Evolutionary conservation across 2,888 invertebrate species (phyloP).

Genomic region (Nesidiocoris tenuis): DNA sequence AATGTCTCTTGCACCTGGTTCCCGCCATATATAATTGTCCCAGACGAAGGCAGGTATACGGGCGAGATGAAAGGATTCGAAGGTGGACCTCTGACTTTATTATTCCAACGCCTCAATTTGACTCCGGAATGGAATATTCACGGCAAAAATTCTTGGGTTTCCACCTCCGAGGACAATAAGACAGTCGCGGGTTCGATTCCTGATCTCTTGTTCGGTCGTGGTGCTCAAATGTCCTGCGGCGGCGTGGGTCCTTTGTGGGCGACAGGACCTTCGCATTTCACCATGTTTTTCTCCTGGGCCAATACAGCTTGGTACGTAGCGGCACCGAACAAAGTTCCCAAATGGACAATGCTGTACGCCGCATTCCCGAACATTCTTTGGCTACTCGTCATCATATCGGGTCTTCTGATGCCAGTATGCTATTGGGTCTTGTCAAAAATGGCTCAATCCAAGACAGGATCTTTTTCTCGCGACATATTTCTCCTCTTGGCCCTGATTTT

Average conservation of each 20-base stretch:
- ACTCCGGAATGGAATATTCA: slow-evolving; percentile 17
- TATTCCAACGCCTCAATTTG: slow-evolving; percentile 4
- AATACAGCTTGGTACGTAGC: slow-evolving; percentile 12
- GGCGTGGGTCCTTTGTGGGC: background rate
- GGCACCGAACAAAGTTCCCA: slow-evolving; percentile 11
- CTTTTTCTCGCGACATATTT: background rate
- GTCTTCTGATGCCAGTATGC: background rate
- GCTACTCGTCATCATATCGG: background rate
- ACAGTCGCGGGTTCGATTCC: slow-evolving; percentile 5
- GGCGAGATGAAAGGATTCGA: slow-evolving; percentile 14
- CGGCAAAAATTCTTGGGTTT: background rate
- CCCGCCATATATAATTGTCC: slow-evolving; percentile 2
- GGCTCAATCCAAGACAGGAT: background rate
- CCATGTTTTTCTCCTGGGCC: slow-evolving; percentile 9
- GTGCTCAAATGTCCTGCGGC: slow-evolving; percentile 34
- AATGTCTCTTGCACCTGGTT: slow-evolving; percentile 15
- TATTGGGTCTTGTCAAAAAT: slow-evolving; percentile 3
- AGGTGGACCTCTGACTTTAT: slow-evolving; percentile 1
- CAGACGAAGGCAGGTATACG: background rate
- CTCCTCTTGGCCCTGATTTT: background rate
- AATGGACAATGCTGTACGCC: slow-evolving; percentile 25
- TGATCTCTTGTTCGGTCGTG: background rate
- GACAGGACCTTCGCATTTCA: background rate
- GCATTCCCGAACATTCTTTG: slow-evolving; percentile 2
- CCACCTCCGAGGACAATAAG: background rate